Evolutionary conservation across 2,113 vertebrate genomes (phyloP).

Genomic region (Spea bombifrons): DNA sequence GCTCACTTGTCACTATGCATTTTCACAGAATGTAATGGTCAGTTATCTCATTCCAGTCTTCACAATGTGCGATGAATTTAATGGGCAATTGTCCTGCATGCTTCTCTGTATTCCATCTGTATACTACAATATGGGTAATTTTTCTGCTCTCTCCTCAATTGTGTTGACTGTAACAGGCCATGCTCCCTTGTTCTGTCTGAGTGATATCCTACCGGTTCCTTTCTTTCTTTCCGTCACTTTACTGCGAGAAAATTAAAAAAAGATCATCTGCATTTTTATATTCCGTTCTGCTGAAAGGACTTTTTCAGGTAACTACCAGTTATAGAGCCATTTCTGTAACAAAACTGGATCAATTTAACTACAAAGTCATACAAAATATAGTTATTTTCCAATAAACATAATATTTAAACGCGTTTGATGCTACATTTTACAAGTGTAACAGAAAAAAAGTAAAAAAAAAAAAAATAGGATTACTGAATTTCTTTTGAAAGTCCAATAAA

Average conservation of each 20-base stretch:
- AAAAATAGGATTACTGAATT: slow-evolving; percentile 10
- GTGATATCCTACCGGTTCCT: background rate
- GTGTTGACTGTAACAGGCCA: background rate
- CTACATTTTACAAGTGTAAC: background rate
- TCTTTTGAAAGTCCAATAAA: background rate
- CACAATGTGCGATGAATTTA: background rate
- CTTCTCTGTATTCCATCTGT: too few relatives aligned
- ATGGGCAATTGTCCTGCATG: background rate
- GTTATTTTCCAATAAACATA: slow-evolving; percentile 28
- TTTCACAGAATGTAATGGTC: too few relatives aligned
- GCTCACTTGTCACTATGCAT: too few relatives aligned
- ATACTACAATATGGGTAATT: background rate
- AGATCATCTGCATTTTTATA: slow-evolving; percentile 6
- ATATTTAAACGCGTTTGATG: slow-evolving; percentile 9
- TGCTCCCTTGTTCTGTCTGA: background rate
- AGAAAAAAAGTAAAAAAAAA: background rate
- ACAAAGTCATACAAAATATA: slow-evolving; percentile 8
- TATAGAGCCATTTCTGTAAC: slow-evolving; percentile 17
- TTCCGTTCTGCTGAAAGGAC: slow-evolving; percentile 26
- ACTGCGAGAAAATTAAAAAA: slow-evolving; percentile 11
- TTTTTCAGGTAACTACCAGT: background rate
- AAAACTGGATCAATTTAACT: slow-evolving; percentile 5
- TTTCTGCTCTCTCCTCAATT: background rate
- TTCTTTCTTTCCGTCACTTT: slow-evolving; percentile 5
- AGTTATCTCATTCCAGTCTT: too few relatives aligned